Base-by-base conservation (phyloP, 2,797 vertebrate species). In the Xenopus petersii region DNA sequence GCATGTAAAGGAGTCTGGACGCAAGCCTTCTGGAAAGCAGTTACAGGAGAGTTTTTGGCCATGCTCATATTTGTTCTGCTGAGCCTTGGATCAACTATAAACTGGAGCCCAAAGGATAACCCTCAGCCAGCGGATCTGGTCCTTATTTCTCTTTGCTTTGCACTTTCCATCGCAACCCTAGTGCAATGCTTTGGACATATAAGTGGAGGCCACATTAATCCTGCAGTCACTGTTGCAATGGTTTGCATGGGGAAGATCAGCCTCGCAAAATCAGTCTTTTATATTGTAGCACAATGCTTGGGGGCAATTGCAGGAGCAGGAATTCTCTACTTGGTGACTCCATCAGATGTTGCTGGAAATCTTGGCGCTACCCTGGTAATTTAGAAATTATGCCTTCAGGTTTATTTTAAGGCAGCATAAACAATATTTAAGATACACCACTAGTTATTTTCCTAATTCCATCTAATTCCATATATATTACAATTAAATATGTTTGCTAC, bases 1-100 rank as follows among this genome's bases (percentile, higher is more conserved):
- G 97, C 96, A 0, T 98, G 95, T 82, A 97, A 94, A 91, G 96
- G 96, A 58, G 93, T 99, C 82, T 97, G 96, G 96, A 98, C 95
- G 71, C 95, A 98, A 84, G 86, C 91, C 56, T 98, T 98, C 90
- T 98, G 97, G 96, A 95, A 95, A 83, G 94, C 95, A 0, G 96
- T 98, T 77, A 92, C 93, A 0, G 95, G 92, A 3, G 97, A 99
- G 82, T 98, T 94, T 87, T 84, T 98, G 84, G 96, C 96, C 74
- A 96, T 93, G 77, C 82, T 98, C 9, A 92, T 98, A 85, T 98
- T 98, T 70, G 94, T 98, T 62, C 89, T 99, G 7, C 92, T 99
- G 55, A 87, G 96, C 81, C 84, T 98, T 1, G 97, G 96, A 66
- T 98, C 96, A 68, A 97, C 97, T 0, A 93, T 98, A 83, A 93